Evolutionary conservation across 2,888 invertebrate genomes (phyloP).

Genomic region (Tethea ocularis): DNA sequence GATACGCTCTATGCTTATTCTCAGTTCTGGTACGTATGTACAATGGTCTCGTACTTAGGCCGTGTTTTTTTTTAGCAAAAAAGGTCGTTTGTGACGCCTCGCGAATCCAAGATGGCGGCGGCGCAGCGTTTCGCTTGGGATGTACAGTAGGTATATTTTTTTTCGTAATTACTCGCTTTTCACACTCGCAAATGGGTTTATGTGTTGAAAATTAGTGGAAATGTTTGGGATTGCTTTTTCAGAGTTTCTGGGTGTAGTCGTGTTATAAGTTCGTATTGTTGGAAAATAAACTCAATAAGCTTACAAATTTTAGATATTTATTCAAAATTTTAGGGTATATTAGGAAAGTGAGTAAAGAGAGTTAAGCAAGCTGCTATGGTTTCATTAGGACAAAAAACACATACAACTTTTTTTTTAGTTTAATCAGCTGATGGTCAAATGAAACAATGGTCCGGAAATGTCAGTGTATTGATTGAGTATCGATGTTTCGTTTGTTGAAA

Average conservation of each 20-base stretch:
- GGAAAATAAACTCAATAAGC: too few relatives aligned
- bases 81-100: constrained; percentile 75
- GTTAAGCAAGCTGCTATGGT: not conserved
- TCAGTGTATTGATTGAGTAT: constrained; percentile 36
- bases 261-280: not conserved
- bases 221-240: not conserved
- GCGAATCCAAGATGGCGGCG: constrained; percentile 76
- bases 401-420: not conserved
- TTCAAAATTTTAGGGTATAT: too few relatives aligned
- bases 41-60: constrained; percentile 73
- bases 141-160: constrained; percentile 7
- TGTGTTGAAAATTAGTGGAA: constrained; percentile 13
- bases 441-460: not conserved
- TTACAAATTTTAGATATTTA: too few relatives aligned
- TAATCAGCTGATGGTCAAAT: constrained; percentile 7
- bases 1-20: constrained; percentile 60
- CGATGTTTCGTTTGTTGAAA: constrained; percentile 39
- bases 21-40: constrained; percentile 70
- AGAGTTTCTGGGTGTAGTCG: not conserved
- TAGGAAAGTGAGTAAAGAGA: too few relatives aligned
- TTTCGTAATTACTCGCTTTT: constrained; percentile 39
- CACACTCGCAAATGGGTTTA: constrained; percentile 34
- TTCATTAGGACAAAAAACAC: not conserved
- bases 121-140: constrained; percentile 13
- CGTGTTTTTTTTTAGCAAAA: constrained; percentile 68